Evolutionary conservation across 2,888 invertebrate genomes (phyloP), one percentile per base, ranked within the genome.

Genomic region (Adineta ricciae): DNA sequence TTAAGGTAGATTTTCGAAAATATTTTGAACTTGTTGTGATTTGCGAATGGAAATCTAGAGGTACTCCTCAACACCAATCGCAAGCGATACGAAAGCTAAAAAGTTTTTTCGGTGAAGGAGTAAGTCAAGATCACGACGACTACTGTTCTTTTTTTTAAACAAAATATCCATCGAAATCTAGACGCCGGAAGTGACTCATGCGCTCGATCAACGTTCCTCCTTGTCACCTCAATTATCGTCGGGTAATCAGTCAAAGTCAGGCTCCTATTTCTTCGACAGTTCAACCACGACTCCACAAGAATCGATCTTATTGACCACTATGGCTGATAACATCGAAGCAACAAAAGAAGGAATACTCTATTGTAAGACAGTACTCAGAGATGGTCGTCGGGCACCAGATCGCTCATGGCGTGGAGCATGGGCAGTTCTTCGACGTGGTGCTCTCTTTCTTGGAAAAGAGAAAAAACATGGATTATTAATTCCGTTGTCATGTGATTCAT

Each of bases 121-220:
- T 91, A 87, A 87, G 32, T 56, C 5, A 8, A 46, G 46, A 46
- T 27, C 36, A 49, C 49, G 19, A 21, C 9, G 41, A 32, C 16
- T 19, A 21, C 19, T 84, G n/a, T 24, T 21, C 27, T 85, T 72
- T 36, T 19, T 56, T 27, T 24, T n/a, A 24, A 16, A 14, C 8
- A 0, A 36, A 32, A 56, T 83, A 27, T 21, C 27, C 41, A 52
- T 50, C 14, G 2, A 32, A 64, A 38, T 78, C 11, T 78, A 78
- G 78, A 78, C 78, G 8, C 78, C 78, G 0, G 94, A 86, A 93
- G 93, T 88, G 95, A 95, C 91, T 92, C 95, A 88, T 95, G 95
- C 27, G 95, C 95, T 95, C 94, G 94, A 91, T 94, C 94, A 89
- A 93, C 94, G 87, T 94, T 94, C 93, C 94, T 93, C 54, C 93